These are phyloP conservation scores for Carollia perspicillata DNA, from an alignment of 2,113 vertebrate species.

Conservation along the genomic window DNA sequence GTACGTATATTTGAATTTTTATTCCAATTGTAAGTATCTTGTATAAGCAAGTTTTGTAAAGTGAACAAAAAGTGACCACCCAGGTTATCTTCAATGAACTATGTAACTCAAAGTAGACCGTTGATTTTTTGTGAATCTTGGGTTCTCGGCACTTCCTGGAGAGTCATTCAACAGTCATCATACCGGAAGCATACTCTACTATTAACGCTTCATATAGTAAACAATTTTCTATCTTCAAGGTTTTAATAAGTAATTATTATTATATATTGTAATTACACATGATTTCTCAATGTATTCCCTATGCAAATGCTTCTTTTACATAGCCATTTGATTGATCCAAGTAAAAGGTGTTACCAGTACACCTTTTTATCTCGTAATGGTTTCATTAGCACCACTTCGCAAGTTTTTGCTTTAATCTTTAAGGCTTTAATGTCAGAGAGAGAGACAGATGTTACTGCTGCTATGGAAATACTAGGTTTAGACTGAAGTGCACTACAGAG, in stretches of 20 bases:
- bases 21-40: background rate
- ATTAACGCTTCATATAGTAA: background rate
- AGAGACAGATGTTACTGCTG: background rate
- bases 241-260: slow-evolving; percentile 8
- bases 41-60: background rate
- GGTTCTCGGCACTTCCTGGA: background rate
- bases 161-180: background rate
- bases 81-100: background rate
- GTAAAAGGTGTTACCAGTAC: background rate
- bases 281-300: background rate
- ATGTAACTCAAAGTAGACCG: background rate
- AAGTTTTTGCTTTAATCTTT: slow-evolving; percentile 49
- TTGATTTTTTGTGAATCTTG: background rate
- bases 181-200: background rate
- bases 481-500: slow-evolving; percentile 21
- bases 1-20: background rate
- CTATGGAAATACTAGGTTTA: slow-evolving; percentile 44
- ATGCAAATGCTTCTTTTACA: background rate
- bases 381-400: background rate
- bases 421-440: slow-evolving; percentile 42
- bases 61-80: background rate
- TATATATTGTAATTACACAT: slow-evolving; percentile 5
- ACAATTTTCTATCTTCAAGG: background rate
- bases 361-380: slow-evolving; percentile 41
- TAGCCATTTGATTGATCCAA: background rate